Evolutionary conservation across 2,797 vertebrate species (phyloP).

Genomic region (Myotis vivesi): DNA sequence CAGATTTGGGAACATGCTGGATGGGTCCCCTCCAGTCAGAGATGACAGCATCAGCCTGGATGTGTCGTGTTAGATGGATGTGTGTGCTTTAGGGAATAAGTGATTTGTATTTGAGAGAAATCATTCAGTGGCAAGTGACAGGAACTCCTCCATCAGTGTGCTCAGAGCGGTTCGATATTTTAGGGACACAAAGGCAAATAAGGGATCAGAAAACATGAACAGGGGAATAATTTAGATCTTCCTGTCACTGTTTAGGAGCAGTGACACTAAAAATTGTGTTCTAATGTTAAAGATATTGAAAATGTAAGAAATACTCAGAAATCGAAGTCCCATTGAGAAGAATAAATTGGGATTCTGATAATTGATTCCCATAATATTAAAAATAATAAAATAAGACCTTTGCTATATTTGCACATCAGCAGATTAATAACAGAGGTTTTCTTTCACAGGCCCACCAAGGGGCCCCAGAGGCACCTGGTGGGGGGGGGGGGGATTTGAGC

Average conservation of each 20-base stretch:
- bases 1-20: not conserved
- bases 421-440: not conserved
- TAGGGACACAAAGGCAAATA: not conserved
- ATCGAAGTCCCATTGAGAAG: not conserved
- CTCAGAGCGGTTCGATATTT: not conserved
- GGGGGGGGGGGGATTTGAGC: not conserved
- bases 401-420: not conserved
- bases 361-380: not conserved
- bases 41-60: not conserved
- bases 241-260: not conserved
- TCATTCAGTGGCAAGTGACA: not conserved
- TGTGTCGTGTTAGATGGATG: not conserved
- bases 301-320: not conserved
- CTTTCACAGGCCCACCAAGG: not conserved
- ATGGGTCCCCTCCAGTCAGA: not conserved
- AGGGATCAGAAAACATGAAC: not conserved
- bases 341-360: not conserved
- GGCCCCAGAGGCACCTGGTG: not conserved
- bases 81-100: constrained; percentile 50
- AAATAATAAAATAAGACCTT: not conserved
- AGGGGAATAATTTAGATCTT: not conserved
- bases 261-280: not conserved
- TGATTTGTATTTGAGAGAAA: constrained; percentile 11
- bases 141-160: not conserved
- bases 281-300: not conserved